Evolutionary conservation across 2,888 invertebrate genomes (phyloP).

Genomic region (Lasioglossum calceatum): DNA sequence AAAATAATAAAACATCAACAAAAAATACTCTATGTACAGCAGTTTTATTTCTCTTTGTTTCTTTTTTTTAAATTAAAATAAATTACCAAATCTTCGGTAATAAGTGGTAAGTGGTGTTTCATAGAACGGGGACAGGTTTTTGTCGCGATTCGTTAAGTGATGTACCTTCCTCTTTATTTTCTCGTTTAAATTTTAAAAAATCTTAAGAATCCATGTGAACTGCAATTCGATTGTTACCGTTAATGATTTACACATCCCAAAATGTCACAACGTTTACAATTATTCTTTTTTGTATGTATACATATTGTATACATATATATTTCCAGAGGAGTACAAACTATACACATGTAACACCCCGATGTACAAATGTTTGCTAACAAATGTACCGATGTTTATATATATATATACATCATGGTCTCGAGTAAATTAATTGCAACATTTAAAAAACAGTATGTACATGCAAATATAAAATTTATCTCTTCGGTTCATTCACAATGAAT

Average conservation of each 20-base stretch:
- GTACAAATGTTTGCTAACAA: neutral
- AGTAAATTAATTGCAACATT: slow-evolving; percentile 34
- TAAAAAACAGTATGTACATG: slow-evolving; percentile 75
- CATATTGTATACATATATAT: neutral
- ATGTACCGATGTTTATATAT: too few relatives aligned
- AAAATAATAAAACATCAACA: slow-evolving; percentile 80
- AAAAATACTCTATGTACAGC: slow-evolving; percentile 83
- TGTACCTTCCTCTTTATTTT: slow-evolving; percentile 46
- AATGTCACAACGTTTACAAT: slow-evolving; percentile 20
- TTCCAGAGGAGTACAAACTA: slow-evolving; percentile 39
- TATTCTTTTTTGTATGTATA: neutral
- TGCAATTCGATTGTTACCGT: slow-evolving; percentile 27
- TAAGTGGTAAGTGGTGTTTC: slow-evolving; percentile 71
- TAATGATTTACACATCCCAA: slow-evolving; percentile 13
- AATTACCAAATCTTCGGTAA: slow-evolving; percentile 65
- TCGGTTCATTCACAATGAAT: slow-evolving; percentile 1
- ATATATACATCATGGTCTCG: slow-evolving; percentile 2
- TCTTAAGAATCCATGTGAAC: slow-evolving; percentile 79
- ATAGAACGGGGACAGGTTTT: slow-evolving; percentile 71
- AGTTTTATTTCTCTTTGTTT: slow-evolving; percentile 79
- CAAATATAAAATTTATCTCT: slow-evolving; percentile 71
- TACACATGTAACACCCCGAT: slow-evolving; percentile 36
- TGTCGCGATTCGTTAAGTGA: slow-evolving; percentile 43
- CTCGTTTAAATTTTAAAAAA: slow-evolving; percentile 47
- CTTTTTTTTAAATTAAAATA: slow-evolving; percentile 66